Conservation (phyloP, 1,140 invertebrate genomes). For the Teleopsis dalmanni region DNA sequence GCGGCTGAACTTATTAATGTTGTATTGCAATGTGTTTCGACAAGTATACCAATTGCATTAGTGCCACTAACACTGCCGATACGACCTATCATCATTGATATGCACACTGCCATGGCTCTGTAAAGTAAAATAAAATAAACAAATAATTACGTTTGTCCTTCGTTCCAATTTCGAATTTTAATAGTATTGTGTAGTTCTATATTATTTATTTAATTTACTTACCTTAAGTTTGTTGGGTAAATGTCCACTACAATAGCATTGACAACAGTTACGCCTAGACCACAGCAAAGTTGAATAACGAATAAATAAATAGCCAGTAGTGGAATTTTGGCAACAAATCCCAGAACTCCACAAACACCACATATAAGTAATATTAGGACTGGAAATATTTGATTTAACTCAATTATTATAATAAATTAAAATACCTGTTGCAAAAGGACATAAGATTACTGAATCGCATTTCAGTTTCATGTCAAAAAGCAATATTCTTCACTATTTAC, state of each 20-base stretch:
- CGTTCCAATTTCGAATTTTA: background rate
- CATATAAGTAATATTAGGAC: conserved; percentile 8
- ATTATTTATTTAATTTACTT: background rate
- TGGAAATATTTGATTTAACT: conserved; percentile 4
- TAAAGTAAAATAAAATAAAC: conserved; percentile 6
- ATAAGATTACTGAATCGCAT: no score
- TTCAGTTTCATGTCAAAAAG: no score
- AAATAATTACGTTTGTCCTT: conserved; percentile 2
- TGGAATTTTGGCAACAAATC: conserved; percentile 8
- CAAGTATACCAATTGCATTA: conserved; percentile 13
- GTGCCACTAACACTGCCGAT: conserved; percentile 22
- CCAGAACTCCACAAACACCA: conserved; percentile 12
- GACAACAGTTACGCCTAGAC: conserved; percentile 22
- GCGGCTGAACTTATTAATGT: conserved; percentile 11
- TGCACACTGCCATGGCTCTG: conserved; percentile 30
- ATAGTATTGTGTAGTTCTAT: background rate
- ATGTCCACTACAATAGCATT: conserved; percentile 31
- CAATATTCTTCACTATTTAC: no score
- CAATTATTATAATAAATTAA: no score
- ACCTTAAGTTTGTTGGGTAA: conserved; percentile 31
- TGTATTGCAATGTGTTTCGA: conserved; percentile 15
- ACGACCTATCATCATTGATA: conserved; percentile 29
- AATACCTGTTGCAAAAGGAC: no score
- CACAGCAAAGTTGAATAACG: conserved; percentile 17
- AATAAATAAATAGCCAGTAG: conserved; percentile 14